Percentiles rank a stretch among this genome's conserved stretches.
phyloP scores from a whole-genome alignment of 2,113 vertebrate species.

The Ceyx margarethae region DNA sequence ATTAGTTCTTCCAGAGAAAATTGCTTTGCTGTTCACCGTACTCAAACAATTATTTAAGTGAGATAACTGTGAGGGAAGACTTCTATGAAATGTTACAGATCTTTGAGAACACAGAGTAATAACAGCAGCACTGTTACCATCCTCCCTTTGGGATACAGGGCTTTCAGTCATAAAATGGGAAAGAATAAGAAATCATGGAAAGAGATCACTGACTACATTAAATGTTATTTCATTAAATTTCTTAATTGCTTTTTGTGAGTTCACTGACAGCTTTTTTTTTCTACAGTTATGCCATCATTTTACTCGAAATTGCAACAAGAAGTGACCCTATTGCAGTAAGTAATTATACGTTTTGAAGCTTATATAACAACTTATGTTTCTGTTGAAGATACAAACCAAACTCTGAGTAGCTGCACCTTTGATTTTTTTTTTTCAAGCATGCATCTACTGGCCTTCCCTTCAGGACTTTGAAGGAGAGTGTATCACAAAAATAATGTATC shows the following conservation, averaged over 20 bases:
- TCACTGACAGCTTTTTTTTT: neutral
- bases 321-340: slow-evolving; percentile 80
- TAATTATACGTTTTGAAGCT: neutral
- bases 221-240: neutral
- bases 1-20: neutral
- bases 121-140: neutral
- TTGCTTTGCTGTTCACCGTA: neutral
- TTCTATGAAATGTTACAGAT: neutral
- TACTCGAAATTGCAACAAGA: slow-evolving; percentile 84
- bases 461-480: neutral
- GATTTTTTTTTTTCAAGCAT: neutral
- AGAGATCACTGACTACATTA: neutral
- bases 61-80: neutral
- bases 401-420: neutral
- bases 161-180: neutral
- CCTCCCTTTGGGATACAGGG: neutral
- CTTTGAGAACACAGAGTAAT: neutral
- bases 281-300: slow-evolving; percentile 83
- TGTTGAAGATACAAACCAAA: neutral
- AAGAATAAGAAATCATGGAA: neutral
- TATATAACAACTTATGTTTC: neutral
- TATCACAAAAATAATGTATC: neutral
- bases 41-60: neutral
- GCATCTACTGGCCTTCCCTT: neutral
- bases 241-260: neutral